These are phyloP conservation scores for Hylomyscus alleni DNA, from an alignment of 2,797 vertebrate species.

Conservation along the genomic window DNA sequence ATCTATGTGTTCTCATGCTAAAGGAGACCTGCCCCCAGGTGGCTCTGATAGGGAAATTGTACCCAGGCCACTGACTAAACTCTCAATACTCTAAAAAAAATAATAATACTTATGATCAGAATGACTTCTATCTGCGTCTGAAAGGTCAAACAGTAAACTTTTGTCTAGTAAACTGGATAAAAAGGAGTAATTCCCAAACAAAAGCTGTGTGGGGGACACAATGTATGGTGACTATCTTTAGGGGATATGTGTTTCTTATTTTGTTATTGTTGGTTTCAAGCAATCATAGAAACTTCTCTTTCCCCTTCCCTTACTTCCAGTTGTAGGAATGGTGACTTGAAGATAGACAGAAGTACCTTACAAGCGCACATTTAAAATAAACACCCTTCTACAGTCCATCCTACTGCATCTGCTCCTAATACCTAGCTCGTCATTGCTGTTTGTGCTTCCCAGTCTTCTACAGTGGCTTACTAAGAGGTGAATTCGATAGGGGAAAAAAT, in stretches of 20 bases:
- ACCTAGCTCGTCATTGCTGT: not conserved
- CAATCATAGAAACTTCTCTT: not conserved
- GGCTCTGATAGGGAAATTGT: not conserved
- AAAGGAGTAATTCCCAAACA: conserved; percentile 13
- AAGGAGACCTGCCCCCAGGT: not conserved
- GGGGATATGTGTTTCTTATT: not conserved
- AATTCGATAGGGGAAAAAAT: not conserved
- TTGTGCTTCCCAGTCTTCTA: conserved; percentile 14
- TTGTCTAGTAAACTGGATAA: not conserved
- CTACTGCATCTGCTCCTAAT: not conserved
- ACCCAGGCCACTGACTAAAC: not conserved
- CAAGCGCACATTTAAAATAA: conserved; percentile 44
- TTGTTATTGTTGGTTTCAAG: not conserved
- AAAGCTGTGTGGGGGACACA: not conserved
- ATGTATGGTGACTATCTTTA: not conserved
- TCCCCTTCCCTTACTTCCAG: conserved; percentile 6
- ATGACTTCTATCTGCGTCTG: not conserved
- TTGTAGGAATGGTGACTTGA: not conserved
- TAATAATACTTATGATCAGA: not conserved
- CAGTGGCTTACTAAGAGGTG: conserved; percentile 4
- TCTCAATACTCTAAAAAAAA: not conserved
- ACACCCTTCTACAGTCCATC: not conserved
- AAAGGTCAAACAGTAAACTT: not conserved
- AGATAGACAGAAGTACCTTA: not conserved
- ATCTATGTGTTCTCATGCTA: not conserved